Percentiles rank a stretch among this genome's conserved stretches.
Evolutionary conservation across 2,113 vertebrate genomes (phyloP).

Genomic region (Scomber colias): DNA sequence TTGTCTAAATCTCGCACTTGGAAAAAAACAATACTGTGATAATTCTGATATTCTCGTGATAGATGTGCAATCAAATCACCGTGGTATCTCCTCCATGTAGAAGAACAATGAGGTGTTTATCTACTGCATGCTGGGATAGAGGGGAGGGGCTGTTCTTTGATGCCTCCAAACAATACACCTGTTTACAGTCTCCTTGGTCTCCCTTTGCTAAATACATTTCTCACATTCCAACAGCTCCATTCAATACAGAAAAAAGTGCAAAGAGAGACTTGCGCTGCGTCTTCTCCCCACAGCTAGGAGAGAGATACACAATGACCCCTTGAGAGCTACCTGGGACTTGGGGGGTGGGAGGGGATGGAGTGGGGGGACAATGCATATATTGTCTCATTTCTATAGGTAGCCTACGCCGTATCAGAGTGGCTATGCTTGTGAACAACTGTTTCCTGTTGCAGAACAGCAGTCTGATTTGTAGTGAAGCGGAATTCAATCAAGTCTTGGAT

Average conservation of each 20-base stretch:
- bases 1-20: constrained; percentile 7
- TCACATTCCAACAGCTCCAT: constrained; percentile 81
- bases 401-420: constrained; percentile 57
- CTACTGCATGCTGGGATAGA: constrained; percentile 59
- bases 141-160: constrained; percentile 59
- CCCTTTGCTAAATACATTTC: constrained; percentile 82
- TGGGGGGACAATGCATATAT: constrained; percentile 71
- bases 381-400: constrained; percentile 79
- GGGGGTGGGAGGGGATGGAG: neutral
- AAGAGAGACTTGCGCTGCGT: constrained; percentile 67
- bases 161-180: constrained; percentile 80
- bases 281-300: constrained; percentile 57
- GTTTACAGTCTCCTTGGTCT: constrained; percentile 78
- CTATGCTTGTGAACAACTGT: constrained; percentile 73
- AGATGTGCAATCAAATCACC: constrained; percentile 68
- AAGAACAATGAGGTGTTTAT: constrained; percentile 75
- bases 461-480: constrained; percentile 51
- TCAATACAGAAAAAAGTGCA: constrained; percentile 81
- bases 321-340: constrained; percentile 79
- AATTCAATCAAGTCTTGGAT: constrained; percentile 36
- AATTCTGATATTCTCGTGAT: constrained; percentile 55
- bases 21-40: constrained; percentile 36
- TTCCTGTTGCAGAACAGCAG: constrained; percentile 67
- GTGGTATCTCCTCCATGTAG: constrained; percentile 42
- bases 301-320: constrained; percentile 78